A percentile compares a stretch with the other conserved stretches of the same genome.
These are phyloP conservation scores for Saccostrea echinata DNA, from an alignment of 1,140 invertebrate species.

Conservation along the genomic window DNA sequence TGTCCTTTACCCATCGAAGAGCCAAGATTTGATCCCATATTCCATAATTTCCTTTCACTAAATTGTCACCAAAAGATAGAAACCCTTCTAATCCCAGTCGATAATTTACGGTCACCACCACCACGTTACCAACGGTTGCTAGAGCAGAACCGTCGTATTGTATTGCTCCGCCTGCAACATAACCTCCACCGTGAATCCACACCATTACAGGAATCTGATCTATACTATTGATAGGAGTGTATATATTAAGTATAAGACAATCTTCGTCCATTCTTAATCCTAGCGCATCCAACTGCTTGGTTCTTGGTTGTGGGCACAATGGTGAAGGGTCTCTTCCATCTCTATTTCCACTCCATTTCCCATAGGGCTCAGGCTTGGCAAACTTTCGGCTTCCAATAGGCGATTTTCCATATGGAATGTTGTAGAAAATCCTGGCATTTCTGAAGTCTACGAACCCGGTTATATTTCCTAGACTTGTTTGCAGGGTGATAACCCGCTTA, in stretches of 20 bases:
- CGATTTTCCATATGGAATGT: constrained; percentile 13
- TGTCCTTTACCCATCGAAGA: neutral
- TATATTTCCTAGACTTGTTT: neutral
- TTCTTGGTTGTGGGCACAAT: neutral
- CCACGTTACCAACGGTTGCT: neutral
- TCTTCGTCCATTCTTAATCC: neutral
- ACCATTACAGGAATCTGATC: neutral
- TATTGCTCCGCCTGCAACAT: neutral
- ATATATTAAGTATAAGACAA: neutral
- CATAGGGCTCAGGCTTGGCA: neutral
- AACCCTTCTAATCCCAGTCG: constrained; percentile 3
- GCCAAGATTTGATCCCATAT: constrained; percentile 23
- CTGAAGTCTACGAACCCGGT: neutral
- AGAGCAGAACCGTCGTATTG: neutral
- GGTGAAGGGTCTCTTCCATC: neutral
- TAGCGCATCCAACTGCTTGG: neutral
- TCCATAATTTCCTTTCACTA: constrained; percentile 7
- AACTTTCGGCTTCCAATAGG: neutral
- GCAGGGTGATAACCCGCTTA: neutral
- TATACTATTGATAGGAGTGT: neutral
- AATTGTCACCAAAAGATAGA: neutral
- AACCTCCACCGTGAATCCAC: constrained; percentile 4
- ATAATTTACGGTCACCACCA: neutral
- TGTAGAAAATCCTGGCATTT: constrained; percentile 10
- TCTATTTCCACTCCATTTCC: neutral